These are phyloP conservation scores for Vanacampus margaritifer DNA, from an alignment of 2,113 vertebrate genomes.

Conservation along the genomic window DNA sequence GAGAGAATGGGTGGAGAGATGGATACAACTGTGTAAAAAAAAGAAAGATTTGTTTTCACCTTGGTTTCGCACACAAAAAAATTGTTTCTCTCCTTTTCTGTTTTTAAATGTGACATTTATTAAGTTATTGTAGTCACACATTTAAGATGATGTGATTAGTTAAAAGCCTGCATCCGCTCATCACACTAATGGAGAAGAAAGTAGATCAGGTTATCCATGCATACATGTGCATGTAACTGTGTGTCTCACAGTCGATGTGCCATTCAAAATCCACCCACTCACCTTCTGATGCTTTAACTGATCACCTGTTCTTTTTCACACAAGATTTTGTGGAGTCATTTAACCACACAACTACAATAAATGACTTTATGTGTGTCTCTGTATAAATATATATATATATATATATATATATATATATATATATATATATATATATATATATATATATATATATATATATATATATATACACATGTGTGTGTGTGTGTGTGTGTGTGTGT, in stretches of 20 bases:
- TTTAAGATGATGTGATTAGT: slow-evolving; percentile 54
- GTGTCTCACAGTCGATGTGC: slow-evolving; percentile 16
- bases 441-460: too few relatives aligned
- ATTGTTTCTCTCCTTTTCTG: slow-evolving; percentile 9
- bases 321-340: background rate
- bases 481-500: too few relatives aligned
- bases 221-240: background rate
- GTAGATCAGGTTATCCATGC: slow-evolving; percentile 12
- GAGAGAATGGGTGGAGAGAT: slow-evolving; percentile 21
- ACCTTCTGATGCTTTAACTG: slow-evolving; percentile 12
- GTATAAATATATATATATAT: too few relatives aligned
- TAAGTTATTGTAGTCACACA: slow-evolving; percentile 27
- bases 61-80: slow-evolving; percentile 21
- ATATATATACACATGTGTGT: too few relatives aligned
- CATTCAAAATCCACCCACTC: slow-evolving; percentile 28
- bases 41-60: slow-evolving; percentile 39
- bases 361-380: too few relatives aligned
- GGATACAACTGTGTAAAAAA: slow-evolving; percentile 18
- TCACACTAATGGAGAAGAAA: slow-evolving; percentile 29
- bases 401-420: too few relatives aligned
- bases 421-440: too few relatives aligned
- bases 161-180: slow-evolving; percentile 48
- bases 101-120: slow-evolving; percentile 8
- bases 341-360: too few relatives aligned
- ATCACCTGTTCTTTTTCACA: slow-evolving; percentile 10